phyloP scores from a whole-genome alignment of 2,797 vertebrate genomes.

The Sebastiscus tertius region DNA sequence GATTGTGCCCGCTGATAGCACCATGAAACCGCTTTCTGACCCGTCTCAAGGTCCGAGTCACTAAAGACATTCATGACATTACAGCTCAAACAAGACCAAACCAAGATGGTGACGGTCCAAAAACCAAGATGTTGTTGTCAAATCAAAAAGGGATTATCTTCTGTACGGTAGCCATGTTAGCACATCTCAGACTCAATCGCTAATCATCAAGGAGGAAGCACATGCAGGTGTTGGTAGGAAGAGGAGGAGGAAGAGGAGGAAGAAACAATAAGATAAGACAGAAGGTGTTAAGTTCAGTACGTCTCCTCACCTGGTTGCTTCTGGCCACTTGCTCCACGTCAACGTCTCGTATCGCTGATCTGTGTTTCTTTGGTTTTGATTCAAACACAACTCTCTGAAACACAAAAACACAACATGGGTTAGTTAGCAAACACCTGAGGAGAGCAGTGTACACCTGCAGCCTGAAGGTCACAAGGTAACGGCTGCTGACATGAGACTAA shows the following conservation, averaged over 20 bases:
- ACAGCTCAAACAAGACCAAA: too few species aligned
- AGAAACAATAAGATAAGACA: not conserved
- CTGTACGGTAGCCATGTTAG: too few species aligned
- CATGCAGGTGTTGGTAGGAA: too few species aligned
- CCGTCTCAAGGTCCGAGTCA: not conserved
- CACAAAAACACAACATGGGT: not conserved
- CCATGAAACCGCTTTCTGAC: not conserved
- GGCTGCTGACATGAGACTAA: too few species aligned
- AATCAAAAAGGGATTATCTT: not conserved
- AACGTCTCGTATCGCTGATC: constrained; percentile 52
- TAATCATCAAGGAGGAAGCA: too few species aligned
- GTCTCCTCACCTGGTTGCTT: constrained; percentile 76
- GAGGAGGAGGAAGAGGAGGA: not conserved
- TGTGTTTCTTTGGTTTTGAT: constrained; percentile 62
- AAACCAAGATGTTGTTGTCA: too few species aligned
- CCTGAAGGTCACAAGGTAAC: too few species aligned
- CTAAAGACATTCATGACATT: not conserved
- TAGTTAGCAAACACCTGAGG: not conserved
- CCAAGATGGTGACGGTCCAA: too few species aligned
- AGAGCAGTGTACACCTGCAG: not conserved
- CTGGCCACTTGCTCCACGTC: constrained; percentile 74
- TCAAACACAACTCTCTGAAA: constrained; percentile 66
- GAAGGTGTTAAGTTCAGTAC: not conserved
- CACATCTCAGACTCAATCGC: too few species aligned
- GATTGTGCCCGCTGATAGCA: not conserved